Evolutionary conservation across 2,113 vertebrate species (phyloP), one percentile per base, ranked within the genome.

Genomic region (Misgurnus anguillicaudatus): DNA sequence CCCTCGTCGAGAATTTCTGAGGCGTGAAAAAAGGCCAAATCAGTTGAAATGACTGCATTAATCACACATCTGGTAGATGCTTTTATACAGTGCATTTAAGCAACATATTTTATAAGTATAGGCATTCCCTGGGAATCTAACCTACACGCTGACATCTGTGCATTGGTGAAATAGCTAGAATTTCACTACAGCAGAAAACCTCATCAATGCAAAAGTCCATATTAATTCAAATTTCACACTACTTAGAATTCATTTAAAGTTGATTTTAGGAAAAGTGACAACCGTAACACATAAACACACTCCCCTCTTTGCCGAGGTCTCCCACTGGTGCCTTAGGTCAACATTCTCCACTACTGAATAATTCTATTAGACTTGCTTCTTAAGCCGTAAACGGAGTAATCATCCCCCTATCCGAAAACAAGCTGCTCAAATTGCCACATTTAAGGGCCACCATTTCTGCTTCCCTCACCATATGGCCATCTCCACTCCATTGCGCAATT

Each of bases 1-100:
- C 95, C 97, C 86, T 99, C 97, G 74, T 98, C 98, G 87, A 99
- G 92, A 86, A 99, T 99, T 87, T 99, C 98, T 99, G 84, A 21
- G 3, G 9, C 9, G 11, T 4, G 58, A 10, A 51, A 62, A 21
- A 4, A 36, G 6, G 0, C 1, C 9, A 41, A 10, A 21, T 17
- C 17, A 6, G 24, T 41, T 72, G 7, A 8, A 17, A 14, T 16
- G 14, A 2, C 9, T 16, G 11, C 48, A 51, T 51, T 51, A 16
- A 51, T 10, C 11, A 51, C 16, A 4, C 48, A 51, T 51, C 16
- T 14, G 48, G 14, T 14, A 42, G 41, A 42, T 42, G 41, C 41
- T 42, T 42, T 42, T 5, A 7, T 5, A 42, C 9, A 9, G 9
- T 7, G 1, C 9, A 9, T 42, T 7, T 42, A 9, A 7, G 41